Percentiles rank a stretch among this genome's conserved stretches.
Conservation (phyloP, 1,140 invertebrate species). For the Megathymus violae region DNA sequence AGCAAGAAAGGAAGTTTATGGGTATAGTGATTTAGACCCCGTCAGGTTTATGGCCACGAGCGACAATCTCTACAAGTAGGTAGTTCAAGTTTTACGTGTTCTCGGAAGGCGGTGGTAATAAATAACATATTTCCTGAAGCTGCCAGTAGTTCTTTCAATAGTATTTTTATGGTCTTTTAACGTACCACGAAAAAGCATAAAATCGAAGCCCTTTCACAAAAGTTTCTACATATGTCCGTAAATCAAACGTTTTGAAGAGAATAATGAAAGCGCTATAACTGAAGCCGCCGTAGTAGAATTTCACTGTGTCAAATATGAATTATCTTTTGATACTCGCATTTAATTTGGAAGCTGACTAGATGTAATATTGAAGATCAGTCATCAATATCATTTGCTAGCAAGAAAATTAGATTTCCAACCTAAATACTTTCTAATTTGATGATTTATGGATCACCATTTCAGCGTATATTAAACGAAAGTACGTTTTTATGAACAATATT, state of each 20-base stretch:
- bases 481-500: constrained; percentile 29
- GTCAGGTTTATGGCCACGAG: constrained; percentile 62
- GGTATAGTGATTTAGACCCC: constrained; percentile 62
- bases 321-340: constrained; percentile 7
- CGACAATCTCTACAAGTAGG: constrained; percentile 61
- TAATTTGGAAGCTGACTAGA: constrained; percentile 11
- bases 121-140: constrained; percentile 49
- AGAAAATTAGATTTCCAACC: constrained; percentile 32
- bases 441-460: constrained; percentile 22
- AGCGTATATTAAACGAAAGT: constrained; percentile 26
- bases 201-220: too few species aligned
- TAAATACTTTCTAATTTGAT: constrained; percentile 34
- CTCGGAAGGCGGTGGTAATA: constrained; percentile 45
- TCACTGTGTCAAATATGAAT: constrained; percentile 11
- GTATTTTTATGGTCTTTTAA: constrained; percentile 19
- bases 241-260: background rate
- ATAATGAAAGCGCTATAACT: background rate
- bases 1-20: constrained; percentile 52
- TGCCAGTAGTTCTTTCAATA: constrained; percentile 33
- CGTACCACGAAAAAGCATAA: background rate
- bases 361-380: constrained; percentile 20
- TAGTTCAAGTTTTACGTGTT: constrained; percentile 49
- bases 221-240: too few species aligned
- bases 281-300: constrained; percentile 1
- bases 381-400: constrained; percentile 28